Conservation (phyloP, 2,113 vertebrate genomes). For the Miniopterus natalensis region DNA sequence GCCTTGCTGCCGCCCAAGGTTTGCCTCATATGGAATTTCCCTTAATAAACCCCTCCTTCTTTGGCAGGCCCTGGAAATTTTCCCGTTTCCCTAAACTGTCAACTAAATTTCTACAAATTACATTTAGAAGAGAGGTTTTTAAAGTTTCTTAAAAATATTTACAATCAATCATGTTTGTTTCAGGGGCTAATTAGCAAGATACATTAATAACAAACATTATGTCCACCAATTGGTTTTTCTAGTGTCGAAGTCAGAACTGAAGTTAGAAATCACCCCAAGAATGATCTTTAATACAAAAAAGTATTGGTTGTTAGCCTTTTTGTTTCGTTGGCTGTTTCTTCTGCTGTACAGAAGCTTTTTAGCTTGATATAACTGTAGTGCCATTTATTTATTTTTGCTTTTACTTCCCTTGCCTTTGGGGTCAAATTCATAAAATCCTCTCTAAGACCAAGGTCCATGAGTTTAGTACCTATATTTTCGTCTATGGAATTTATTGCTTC, state of each 20-base stretch:
- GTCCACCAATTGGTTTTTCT: not conserved
- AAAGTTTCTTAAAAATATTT: conserved; percentile 37
- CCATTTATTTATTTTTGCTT: too few relatives aligned
- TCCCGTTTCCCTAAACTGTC: not conserved
- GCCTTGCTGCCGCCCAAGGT: not conserved
- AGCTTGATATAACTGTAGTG: too few relatives aligned
- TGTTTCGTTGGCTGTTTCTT: too few relatives aligned
- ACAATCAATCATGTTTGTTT: not conserved
- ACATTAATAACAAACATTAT: not conserved
- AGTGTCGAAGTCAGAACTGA: not conserved
- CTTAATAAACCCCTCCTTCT: not conserved
- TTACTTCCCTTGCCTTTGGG: too few relatives aligned
- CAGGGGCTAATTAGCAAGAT: not conserved
- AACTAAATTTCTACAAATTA: not conserved
- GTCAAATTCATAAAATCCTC: too few relatives aligned
- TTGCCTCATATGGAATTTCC: not conserved
- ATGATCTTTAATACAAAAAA: not conserved
- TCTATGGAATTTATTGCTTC: too few relatives aligned
- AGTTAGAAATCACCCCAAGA: not conserved
- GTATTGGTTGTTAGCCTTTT: too few relatives aligned
- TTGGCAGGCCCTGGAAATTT: not conserved
- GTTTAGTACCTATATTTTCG: too few relatives aligned
- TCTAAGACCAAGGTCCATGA: too few relatives aligned
- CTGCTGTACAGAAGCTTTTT: too few relatives aligned
- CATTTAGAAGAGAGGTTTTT: conserved; percentile 28